Evolutionary conservation across 2,113 vertebrate genomes (phyloP).

Genomic region (Smithornis capensis): DNA sequence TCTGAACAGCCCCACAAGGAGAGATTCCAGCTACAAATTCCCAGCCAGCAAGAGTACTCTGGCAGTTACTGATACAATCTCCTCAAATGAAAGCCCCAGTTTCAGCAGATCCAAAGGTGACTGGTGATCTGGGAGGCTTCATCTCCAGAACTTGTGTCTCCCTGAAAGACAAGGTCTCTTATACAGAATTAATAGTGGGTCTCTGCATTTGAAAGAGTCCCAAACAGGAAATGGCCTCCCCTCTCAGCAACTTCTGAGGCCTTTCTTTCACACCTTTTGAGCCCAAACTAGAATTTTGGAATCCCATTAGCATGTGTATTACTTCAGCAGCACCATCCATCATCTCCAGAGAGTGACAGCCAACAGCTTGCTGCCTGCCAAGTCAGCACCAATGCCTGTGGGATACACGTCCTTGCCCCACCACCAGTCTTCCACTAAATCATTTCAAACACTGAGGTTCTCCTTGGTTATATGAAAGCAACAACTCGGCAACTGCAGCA

Average conservation of each 20-base stretch:
- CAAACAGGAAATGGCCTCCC: neutral
- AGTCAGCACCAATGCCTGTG: no score
- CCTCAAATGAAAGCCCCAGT: neutral
- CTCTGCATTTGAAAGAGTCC: neutral
- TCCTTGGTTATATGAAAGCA: neutral
- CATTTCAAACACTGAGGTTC: neutral
- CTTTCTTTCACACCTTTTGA: neutral
- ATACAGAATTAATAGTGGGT: neutral
- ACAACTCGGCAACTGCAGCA: neutral
- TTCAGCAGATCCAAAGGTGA: neutral
- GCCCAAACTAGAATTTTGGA: neutral
- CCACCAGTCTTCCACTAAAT: neutral
- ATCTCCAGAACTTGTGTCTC: neutral
- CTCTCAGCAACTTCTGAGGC: accelerated
- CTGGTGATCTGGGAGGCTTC: neutral
- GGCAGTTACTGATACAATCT: neutral
- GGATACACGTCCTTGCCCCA: accelerated
- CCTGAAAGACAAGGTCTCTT: neutral
- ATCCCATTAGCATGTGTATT: accelerated
- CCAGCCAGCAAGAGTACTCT: neutral
- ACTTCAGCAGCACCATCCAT: neutral
- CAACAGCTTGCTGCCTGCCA: neutral
- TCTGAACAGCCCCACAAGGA: neutral
- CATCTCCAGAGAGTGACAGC: neutral
- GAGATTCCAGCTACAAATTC: neutral